These are phyloP conservation scores for Carlito syrichta DNA, from an alignment of 2,113 vertebrate species.

Conservation along the genomic window DNA sequence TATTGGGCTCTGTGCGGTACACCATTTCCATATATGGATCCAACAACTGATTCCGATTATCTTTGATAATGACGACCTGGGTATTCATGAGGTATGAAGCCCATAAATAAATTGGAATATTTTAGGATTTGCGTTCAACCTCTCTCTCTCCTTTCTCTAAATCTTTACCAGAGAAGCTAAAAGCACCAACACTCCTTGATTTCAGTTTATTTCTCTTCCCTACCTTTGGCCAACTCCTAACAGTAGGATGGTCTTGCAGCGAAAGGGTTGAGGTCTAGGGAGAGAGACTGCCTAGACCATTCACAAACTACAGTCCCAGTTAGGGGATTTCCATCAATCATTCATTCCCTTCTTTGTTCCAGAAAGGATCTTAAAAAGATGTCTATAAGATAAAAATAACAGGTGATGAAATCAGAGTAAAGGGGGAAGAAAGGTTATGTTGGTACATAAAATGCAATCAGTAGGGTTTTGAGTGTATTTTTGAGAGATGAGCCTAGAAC, in stretches of 20 bases:
- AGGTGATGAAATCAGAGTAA: background rate
- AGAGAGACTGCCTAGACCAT: background rate
- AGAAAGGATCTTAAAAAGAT: background rate
- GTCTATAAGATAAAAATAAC: background rate
- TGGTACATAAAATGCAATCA: background rate
- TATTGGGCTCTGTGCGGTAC: background rate
- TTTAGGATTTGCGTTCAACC: background rate
- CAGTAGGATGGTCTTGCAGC: background rate
- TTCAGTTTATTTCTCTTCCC: background rate
- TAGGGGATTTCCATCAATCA: background rate
- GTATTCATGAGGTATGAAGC: background rate
- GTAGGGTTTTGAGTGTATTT: background rate
- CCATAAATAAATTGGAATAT: background rate
- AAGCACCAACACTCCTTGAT: background rate
- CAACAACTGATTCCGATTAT: background rate
- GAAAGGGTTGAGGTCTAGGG: background rate
- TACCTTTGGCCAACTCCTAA: background rate
- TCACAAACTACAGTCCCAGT: background rate
- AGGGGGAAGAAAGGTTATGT: background rate
- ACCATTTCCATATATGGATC: background rate
- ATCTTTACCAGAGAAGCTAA: conserved; percentile 6
- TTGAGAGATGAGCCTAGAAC: background rate
- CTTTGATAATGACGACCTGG: background rate
- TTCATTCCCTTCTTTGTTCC: background rate
- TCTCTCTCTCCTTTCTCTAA: background rate